phyloP scores from a whole-genome alignment of 2,888 invertebrate genomes.

The Epinotia bilunana region DNA sequence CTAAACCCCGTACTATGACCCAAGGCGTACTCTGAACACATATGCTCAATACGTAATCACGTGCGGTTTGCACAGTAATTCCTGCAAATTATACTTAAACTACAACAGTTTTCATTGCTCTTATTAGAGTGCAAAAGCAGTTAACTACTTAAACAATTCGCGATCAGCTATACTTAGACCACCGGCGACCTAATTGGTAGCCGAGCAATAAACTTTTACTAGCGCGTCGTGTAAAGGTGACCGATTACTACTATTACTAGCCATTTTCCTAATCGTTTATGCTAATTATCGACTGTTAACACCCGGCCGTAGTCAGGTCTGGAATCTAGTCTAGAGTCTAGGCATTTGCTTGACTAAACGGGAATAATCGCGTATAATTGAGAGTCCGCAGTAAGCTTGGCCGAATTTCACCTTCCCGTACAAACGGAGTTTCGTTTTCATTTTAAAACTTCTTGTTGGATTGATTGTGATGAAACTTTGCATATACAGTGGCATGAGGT shows the following conservation, averaged over 20 bases:
- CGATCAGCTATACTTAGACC: conserved; percentile 15
- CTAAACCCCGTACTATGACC: too few species aligned
- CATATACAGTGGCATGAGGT: too few species aligned
- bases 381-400: too few species aligned
- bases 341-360: too few species aligned
- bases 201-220: conserved; percentile 31
- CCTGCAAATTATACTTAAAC: not conserved
- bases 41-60: too few species aligned
- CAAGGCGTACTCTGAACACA: too few species aligned
- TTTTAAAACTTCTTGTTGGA: too few species aligned
- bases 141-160: not conserved
- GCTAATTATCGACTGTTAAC: conserved; percentile 21
- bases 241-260: conserved; percentile 26
- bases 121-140: not conserved
- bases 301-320: not conserved
- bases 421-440: too few species aligned
- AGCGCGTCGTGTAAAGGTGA: not conserved
- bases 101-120: not conserved
- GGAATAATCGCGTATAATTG: too few species aligned
- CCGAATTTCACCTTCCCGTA: too few species aligned
- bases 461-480: too few species aligned
- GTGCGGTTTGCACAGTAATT: too few species aligned
- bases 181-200: conserved; percentile 11
- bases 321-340: not conserved
- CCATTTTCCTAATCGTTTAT: conserved; percentile 26